Percentiles rank a stretch among this genome's conserved stretches.
These are phyloP conservation scores for Bufotes viridis DNA, from an alignment of 2,797 vertebrate species.

Conservation along the genomic window DNA sequence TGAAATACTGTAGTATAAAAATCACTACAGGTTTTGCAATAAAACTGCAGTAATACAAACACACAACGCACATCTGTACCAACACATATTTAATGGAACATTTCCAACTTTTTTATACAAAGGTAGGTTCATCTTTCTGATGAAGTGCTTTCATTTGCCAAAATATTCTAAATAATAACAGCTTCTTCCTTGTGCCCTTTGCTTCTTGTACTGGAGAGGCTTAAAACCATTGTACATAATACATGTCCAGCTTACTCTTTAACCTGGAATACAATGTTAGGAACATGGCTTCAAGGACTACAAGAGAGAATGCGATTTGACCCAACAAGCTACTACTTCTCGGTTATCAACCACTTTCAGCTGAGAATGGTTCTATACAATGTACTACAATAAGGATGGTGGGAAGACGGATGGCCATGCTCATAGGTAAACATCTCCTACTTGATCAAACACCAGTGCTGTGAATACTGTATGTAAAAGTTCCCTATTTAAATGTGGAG, in stretches of 20 bases:
- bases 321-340: not conserved
- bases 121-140: not conserved
- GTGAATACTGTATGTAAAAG: not conserved
- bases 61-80: not conserved
- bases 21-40: not conserved
- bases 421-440: not conserved
- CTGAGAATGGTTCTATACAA: not conserved
- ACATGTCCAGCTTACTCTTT: not conserved
- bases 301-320: not conserved
- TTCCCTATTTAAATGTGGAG: not conserved
- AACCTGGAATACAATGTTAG: not conserved
- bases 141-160: not conserved
- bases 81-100: not conserved
- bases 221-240: not conserved
- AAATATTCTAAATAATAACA: not conserved
- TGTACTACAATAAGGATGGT: not conserved
- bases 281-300: not conserved
- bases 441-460: not conserved
- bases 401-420: not conserved
- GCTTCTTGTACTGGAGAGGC: not conserved
- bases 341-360: no score
- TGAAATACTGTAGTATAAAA: not conserved
- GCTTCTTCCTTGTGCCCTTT: not conserved
- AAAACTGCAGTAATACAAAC: not conserved
- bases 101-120: not conserved